Conservation (phyloP, 2,888 invertebrate genomes). For the Pollenia labialis region DNA sequence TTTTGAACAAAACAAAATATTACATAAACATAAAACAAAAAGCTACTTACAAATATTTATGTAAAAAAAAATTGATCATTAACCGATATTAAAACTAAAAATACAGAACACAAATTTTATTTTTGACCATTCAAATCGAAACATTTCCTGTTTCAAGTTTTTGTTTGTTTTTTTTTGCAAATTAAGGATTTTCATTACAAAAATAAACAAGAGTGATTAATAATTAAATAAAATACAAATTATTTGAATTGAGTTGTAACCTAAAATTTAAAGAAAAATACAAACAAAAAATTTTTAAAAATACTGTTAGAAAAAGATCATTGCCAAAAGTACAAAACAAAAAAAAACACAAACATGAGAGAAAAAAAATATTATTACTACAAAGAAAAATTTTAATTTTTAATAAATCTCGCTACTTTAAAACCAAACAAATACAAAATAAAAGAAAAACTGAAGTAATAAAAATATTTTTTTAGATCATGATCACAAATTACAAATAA, state of each 20-base stretch:
- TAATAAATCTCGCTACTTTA: slow-evolving; percentile 72
- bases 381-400: slow-evolving; percentile 56
- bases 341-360: slow-evolving; percentile 77
- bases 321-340: slow-evolving; percentile 80
- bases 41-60: slow-evolving; percentile 36
- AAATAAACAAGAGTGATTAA: slow-evolving; percentile 70
- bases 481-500: slow-evolving; percentile 23
- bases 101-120: slow-evolving; percentile 63
- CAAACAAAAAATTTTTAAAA: slow-evolving; percentile 71
- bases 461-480: slow-evolving; percentile 73
- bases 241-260: slow-evolving; percentile 64
- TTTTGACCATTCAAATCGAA: neutral
- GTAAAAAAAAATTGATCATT: slow-evolving; percentile 15
- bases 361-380: slow-evolving; percentile 68
- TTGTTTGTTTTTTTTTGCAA: slow-evolving; percentile 34
- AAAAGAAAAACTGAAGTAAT: slow-evolving; percentile 75
- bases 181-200: slow-evolving; percentile 64
- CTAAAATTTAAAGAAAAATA: slow-evolving; percentile 52
- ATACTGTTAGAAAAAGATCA: slow-evolving; percentile 82
- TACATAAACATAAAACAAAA: slow-evolving; percentile 9
- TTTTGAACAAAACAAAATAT: slow-evolving; percentile 52
- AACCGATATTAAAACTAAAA: slow-evolving; percentile 46
- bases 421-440: slow-evolving; percentile 76
- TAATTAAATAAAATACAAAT: slow-evolving; percentile 73
- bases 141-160: neutral